phyloP scores from a whole-genome alignment of 2,113 vertebrate species.

The Baryphthengus martii region DNA sequence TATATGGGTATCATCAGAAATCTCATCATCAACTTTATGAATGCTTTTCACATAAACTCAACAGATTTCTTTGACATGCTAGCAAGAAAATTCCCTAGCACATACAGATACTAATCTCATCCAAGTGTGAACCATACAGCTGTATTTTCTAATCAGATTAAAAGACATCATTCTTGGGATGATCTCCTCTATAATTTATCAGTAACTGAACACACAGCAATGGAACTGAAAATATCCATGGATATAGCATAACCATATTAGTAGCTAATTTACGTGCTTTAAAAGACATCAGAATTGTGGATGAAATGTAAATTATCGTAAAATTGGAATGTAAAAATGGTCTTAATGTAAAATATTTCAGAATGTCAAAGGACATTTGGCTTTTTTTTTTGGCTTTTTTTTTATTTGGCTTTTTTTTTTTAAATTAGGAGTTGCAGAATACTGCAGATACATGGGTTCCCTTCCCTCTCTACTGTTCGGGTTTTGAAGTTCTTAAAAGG shows the following conservation, averaged over 20 bases:
- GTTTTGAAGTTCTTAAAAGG: conserved; percentile 14
- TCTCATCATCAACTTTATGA: neutral
- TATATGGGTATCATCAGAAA: neutral
- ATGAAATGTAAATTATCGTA: neutral
- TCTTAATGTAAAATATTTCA: neutral
- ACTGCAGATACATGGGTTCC: neutral
- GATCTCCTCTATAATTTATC: neutral
- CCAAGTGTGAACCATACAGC: neutral
- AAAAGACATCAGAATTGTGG: neutral
- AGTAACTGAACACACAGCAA: neutral
- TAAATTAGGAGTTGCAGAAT: neutral
- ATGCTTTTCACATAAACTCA: neutral
- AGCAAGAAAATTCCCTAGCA: neutral
- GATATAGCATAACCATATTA: neutral
- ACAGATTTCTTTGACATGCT: neutral
- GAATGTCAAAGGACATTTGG: neutral
- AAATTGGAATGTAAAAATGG: neutral
- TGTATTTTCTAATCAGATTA: neutral
- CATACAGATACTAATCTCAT: neutral
- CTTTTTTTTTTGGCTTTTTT: fast-evolving
- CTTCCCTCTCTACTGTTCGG: neutral
- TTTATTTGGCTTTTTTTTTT: neutral
- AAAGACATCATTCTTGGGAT: conserved; percentile 10
- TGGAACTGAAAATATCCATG: neutral
- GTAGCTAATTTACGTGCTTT: neutral